phyloP scores from a whole-genome alignment of 30 jellyfish, hydroid and myxozoan species.

The Mastigias papua region DNA sequence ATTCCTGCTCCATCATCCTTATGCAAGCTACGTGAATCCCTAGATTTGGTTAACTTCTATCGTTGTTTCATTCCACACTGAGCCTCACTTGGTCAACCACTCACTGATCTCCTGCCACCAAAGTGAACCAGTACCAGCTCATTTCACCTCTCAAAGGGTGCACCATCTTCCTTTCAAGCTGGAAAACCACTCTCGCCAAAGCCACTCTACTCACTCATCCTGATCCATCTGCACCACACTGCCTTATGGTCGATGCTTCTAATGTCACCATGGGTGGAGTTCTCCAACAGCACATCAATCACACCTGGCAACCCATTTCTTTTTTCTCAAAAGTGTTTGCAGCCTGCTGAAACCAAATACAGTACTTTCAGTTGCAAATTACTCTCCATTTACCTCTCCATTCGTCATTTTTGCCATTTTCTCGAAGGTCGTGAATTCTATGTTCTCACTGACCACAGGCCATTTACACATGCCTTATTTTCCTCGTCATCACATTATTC shows the following conservation, averaged over 20 bases:
- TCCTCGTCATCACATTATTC: slow-evolving; percentile 29
- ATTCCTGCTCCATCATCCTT: background rate
- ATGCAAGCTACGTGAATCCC: slow-evolving; percentile 9
- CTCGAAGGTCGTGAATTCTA: slow-evolving; percentile 60
- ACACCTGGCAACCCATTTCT: slow-evolving; percentile 36
- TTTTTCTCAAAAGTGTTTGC: slow-evolving; percentile 34
- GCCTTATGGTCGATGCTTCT: slow-evolving; percentile 66
- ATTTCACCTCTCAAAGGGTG: slow-evolving; percentile 12
- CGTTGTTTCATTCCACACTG: slow-evolving; percentile 54
- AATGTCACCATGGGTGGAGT: slow-evolving; percentile 39
- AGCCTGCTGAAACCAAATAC: slow-evolving; percentile 40
- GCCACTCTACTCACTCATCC: slow-evolving; percentile 63
- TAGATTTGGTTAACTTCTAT: slow-evolving; percentile 25
- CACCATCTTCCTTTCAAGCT: slow-evolving; percentile 31
- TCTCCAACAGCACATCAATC: slow-evolving; percentile 17
- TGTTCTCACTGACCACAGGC: slow-evolving; percentile 45
- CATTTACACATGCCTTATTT: slow-evolving; percentile 21
- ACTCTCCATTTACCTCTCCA: slow-evolving; percentile 50
- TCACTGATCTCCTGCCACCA: slow-evolving; percentile 24
- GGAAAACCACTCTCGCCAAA: slow-evolving; percentile 38
- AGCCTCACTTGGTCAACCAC: slow-evolving; percentile 38
- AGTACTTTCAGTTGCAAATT: slow-evolving; percentile 54
- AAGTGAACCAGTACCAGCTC: background rate
- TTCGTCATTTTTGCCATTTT: slow-evolving; percentile 25
- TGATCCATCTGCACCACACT: slow-evolving; percentile 24